These are phyloP conservation scores for Orthonychiurus folsomi DNA, from an alignment of 2,888 invertebrate species.

Conservation along the genomic window DNA sequence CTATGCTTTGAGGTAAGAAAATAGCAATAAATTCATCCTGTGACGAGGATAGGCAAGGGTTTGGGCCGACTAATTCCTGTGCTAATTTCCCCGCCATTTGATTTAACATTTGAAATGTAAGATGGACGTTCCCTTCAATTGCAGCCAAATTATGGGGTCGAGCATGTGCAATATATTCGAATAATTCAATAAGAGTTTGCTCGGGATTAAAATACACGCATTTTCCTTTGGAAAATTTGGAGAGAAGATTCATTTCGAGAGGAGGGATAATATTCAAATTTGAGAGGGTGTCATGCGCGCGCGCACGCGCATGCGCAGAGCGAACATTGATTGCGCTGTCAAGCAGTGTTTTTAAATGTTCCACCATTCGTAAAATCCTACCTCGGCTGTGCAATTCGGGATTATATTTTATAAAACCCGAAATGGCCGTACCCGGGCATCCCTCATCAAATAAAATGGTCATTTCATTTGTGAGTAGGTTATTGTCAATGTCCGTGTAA, in stretches of 20 bases:
- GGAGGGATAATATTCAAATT: background rate
- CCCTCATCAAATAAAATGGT: background rate
- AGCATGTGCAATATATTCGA: background rate
- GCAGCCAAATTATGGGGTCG: background rate
- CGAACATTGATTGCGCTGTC: background rate
- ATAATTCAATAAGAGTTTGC: background rate
- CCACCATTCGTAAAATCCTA: background rate
- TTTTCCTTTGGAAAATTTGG: background rate
- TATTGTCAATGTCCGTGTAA: background rate
- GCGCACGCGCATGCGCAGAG: too few relatives aligned
- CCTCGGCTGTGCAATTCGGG: background rate
- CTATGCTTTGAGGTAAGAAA: background rate
- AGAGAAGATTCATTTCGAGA: background rate
- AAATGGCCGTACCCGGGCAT: background rate
- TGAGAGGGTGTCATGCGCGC: too few relatives aligned
- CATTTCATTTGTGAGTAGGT: background rate
- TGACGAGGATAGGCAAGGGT: background rate
- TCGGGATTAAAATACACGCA: background rate
- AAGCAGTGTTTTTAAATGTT: background rate
- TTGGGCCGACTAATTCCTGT: background rate
- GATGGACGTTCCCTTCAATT: background rate
- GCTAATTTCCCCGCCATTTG: background rate
- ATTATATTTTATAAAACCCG: background rate
- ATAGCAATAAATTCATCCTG: background rate
- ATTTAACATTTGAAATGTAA: background rate